phyloP scores from a whole-genome alignment of 2,797 vertebrate genomes.

The Esox masquinongy region DNA sequence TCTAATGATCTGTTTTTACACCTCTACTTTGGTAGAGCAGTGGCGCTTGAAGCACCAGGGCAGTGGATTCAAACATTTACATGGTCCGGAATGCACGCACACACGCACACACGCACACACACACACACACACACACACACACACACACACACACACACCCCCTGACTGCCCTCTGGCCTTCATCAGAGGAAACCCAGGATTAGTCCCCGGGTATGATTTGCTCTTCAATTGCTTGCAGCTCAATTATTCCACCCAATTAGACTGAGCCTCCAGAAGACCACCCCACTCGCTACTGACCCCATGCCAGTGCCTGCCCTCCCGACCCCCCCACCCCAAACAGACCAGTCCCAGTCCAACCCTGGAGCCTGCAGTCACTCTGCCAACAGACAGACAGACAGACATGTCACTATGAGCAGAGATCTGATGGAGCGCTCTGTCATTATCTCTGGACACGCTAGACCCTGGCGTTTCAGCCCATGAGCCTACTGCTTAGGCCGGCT shows the following conservation, averaged over 20 bases:
- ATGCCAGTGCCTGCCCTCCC: constrained; percentile 48
- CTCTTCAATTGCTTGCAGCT: constrained; percentile 70
- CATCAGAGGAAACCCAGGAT: constrained; percentile 61
- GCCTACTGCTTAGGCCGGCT: background rate
- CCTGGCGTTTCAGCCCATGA: background rate
- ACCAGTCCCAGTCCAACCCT: constrained; percentile 5
- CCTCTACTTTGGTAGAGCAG: too few relatives aligned
- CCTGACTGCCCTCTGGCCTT: constrained; percentile 30
- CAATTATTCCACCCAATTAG: constrained; percentile 78
- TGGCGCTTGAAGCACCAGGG: too few relatives aligned
- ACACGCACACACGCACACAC: background rate
- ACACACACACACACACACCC: background rate
- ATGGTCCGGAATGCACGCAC: too few relatives aligned
- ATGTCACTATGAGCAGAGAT: background rate
- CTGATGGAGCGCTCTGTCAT: too few relatives aligned
- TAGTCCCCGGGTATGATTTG: constrained; percentile 69
- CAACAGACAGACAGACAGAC: constrained; percentile 7
- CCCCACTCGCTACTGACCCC: constrained; percentile 66
- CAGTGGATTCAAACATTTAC: too few relatives aligned
- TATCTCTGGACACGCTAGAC: too few relatives aligned
- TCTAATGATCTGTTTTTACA: too few relatives aligned
- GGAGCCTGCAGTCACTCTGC: constrained; percentile 17
- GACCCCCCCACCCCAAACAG: constrained; percentile 11
- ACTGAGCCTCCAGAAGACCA: constrained; percentile 68
- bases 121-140: constrained; percentile 17